Percentiles rank a stretch among this genome's conserved stretches.
These are phyloP conservation scores for Danio jaintianensis DNA, from an alignment of 2,797 vertebrate genomes.

Conservation along the genomic window DNA sequence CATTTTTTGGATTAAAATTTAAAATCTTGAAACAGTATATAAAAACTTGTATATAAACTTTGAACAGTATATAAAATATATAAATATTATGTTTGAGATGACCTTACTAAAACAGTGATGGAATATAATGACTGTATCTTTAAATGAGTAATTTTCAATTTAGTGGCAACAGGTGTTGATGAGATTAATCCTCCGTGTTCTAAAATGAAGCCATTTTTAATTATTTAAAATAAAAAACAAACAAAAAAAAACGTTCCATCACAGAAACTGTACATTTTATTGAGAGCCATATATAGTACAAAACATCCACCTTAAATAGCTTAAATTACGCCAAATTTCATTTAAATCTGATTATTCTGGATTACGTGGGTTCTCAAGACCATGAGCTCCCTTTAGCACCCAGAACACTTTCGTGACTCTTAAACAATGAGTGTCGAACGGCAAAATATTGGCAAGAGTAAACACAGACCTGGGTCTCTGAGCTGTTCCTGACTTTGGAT, in stretches of 20 bases:
- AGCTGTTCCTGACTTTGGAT: constrained; percentile 36
- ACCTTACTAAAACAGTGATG: not conserved
- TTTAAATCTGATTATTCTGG: constrained; percentile 14
- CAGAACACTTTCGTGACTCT: constrained; percentile 17
- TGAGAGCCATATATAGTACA: constrained; percentile 67
- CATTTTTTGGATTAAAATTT: too few relatives aligned
- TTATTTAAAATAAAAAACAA: not conserved
- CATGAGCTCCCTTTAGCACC: constrained; percentile 11
- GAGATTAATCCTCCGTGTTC: not conserved
- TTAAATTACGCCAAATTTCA: constrained; percentile 51
- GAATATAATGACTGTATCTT: not conserved
- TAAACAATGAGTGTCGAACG: constrained; percentile 16
- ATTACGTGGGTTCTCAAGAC: not conserved
- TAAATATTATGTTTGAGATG: not conserved
- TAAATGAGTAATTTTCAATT: not conserved
- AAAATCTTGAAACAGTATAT: too few relatives aligned
- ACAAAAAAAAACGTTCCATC: constrained; percentile 49
- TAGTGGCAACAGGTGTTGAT: not conserved
- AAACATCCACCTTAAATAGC: constrained; percentile 69
- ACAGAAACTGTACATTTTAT: constrained; percentile 68
- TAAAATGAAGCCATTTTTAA: not conserved
- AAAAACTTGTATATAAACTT: too few relatives aligned
- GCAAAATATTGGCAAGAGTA: constrained; percentile 46
- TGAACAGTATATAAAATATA: not conserved
- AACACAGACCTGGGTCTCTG: constrained; percentile 4